These are phyloP conservation scores for Gryllus longicercus DNA, from an alignment of 2,888 invertebrate species.

Conservation along the genomic window DNA sequence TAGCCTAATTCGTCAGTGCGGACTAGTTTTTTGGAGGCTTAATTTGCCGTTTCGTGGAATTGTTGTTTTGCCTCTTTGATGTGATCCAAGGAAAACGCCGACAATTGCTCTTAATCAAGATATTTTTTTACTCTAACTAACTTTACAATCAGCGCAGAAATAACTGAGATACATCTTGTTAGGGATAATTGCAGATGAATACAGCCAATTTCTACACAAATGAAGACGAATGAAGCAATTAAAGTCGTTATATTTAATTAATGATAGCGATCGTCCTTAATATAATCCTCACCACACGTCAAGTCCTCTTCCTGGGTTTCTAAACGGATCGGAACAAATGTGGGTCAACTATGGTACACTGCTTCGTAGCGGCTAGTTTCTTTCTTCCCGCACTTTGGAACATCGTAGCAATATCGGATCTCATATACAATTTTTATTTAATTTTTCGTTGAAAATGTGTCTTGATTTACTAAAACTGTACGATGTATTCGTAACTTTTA, in stretches of 20 bases:
- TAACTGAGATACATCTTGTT: background rate
- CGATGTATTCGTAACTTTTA: no score
- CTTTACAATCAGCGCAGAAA: background rate
- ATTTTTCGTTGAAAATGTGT: no score
- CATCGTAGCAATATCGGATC: no score
- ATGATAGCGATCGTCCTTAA: background rate
- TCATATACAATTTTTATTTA: no score
- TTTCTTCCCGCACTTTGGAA: no score
- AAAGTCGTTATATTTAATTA: background rate
- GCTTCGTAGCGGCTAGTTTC: no score
- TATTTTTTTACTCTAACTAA: background rate
- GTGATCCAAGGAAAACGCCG: background rate
- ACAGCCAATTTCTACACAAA: background rate
- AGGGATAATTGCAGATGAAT: background rate
- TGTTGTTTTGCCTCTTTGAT: background rate
- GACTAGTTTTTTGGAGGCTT: background rate
- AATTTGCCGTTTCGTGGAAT: background rate
- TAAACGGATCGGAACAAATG: no score
- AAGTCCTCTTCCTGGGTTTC: no score
- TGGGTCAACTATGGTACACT: no score
- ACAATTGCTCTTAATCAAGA: background rate
- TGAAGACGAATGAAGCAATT: constrained; percentile 8
- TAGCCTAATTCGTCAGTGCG: background rate
- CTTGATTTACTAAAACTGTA: no score
- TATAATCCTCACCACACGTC: background rate